These are phyloP conservation scores for Psilopogon haemacephalus DNA, from an alignment of 2,113 vertebrate species.

Conservation along the genomic window DNA sequence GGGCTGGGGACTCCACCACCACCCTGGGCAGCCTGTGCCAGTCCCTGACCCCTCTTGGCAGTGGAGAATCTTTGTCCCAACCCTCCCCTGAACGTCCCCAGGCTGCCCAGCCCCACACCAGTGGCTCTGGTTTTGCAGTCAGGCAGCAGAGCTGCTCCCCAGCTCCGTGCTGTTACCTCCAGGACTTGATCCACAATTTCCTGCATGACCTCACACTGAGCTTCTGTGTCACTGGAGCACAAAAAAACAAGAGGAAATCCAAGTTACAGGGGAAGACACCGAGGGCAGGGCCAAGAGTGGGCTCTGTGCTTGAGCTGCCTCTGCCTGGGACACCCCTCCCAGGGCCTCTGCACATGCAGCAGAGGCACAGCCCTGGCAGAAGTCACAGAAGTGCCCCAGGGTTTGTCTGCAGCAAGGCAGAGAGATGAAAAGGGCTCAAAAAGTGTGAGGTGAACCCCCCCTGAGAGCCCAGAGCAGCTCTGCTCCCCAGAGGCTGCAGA, in stretches of 20 bases:
- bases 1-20: no score
- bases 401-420: neutral
- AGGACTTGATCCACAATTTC: conserved; percentile 96
- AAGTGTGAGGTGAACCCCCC: neutral
- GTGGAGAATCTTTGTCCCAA: no score
- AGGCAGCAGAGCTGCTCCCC: no score
- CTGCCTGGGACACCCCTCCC: neutral
- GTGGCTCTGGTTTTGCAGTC: no score
- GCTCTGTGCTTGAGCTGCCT: neutral
- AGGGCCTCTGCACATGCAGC: neutral
- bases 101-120: no score
- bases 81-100: no score
- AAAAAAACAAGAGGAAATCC: conserved; percentile 22
- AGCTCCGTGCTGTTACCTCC: conserved; percentile 77
- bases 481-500: neutral
- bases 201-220: conserved; percentile 97
- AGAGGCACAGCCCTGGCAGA: neutral
- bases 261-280: neutral
- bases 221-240: conserved; percentile 86
- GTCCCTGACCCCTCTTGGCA: no score
- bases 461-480: no score
- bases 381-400: accelerated
- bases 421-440: neutral
- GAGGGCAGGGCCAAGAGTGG: neutral
- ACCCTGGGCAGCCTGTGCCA: no score